phyloP scores from a whole-genome alignment of 2,888 invertebrate genomes.

The Erpobdella octoculata region DNA sequence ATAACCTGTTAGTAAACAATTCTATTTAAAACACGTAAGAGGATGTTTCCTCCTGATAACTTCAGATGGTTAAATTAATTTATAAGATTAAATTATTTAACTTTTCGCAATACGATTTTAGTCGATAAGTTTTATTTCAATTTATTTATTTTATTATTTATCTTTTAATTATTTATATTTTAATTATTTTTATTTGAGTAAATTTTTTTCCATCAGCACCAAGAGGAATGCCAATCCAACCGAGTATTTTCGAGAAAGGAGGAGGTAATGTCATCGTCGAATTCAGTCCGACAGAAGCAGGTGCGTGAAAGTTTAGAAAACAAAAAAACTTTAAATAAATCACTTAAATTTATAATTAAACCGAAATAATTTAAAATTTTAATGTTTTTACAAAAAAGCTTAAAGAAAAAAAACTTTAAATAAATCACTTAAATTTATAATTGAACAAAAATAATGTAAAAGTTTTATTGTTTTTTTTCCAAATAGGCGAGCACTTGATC shows the following conservation, averaged over 20 bases:
- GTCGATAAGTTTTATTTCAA: too few relatives aligned
- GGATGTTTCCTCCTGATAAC: too few relatives aligned
- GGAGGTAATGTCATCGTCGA: constrained; percentile 77
- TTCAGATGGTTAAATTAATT: too few relatives aligned
- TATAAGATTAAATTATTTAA: too few relatives aligned
- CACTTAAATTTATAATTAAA: background rate
- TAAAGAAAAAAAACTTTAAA: too few relatives aligned
- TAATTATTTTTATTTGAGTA: background rate
- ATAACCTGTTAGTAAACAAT: constrained; percentile 29
- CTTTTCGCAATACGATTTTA: too few relatives aligned
- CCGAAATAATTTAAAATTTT: background rate
- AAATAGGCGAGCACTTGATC: constrained; percentile 55
- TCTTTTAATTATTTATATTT: background rate
- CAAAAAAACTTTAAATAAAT: background rate
- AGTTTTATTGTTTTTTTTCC: background rate
- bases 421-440: background rate
- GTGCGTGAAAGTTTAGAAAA: constrained; percentile 39
- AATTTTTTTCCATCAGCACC: constrained; percentile 65
- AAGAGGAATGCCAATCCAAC: constrained; percentile 61
- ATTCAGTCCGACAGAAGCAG: constrained; percentile 78
- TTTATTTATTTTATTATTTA: background rate
- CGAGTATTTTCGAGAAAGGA: constrained; percentile 67
- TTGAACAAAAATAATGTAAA: background rate
- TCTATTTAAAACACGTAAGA: too few relatives aligned
- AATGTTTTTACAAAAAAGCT: too few relatives aligned